Conservation (phyloP, 2,113 vertebrate genomes). For the Psilopsiagon aymara region DNA sequence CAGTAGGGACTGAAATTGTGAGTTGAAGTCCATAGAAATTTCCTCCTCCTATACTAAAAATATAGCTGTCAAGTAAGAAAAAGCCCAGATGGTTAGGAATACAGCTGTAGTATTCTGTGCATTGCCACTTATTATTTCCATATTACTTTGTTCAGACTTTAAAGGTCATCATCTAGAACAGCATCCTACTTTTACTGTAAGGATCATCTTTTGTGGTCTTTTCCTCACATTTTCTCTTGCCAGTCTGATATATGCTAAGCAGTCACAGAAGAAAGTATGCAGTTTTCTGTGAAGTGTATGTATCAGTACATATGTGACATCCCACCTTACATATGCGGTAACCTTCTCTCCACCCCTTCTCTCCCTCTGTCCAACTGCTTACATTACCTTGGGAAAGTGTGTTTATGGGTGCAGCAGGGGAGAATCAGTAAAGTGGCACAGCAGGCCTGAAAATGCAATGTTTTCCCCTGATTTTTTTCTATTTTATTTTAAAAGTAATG, state of each 20-base stretch:
- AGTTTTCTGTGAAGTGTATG: neutral
- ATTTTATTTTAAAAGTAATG: neutral
- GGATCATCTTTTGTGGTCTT: neutral
- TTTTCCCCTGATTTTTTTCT: neutral
- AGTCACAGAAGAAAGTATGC: neutral
- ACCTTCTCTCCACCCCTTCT: neutral
- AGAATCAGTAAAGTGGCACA: neutral
- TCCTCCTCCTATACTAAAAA: neutral
- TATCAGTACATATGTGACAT: neutral
- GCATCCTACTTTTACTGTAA: neutral
- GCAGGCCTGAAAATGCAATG: neutral
- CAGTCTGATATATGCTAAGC: neutral
- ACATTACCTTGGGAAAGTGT: neutral
- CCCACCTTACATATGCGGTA: neutral
- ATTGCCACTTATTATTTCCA: neutral
- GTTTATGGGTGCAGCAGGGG: rapidly evolving
- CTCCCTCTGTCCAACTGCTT: neutral
- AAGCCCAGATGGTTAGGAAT: neutral
- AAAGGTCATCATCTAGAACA: neutral
- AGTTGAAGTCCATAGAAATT: neutral
- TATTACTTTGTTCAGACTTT: neutral
- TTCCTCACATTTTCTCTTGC: neutral
- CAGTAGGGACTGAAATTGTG: neutral
- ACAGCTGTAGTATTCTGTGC: neutral
- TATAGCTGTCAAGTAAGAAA: neutral